Evolutionary conservation across 1,140 invertebrate species (phyloP).

Genomic region (Panulirus ornatus): DNA sequence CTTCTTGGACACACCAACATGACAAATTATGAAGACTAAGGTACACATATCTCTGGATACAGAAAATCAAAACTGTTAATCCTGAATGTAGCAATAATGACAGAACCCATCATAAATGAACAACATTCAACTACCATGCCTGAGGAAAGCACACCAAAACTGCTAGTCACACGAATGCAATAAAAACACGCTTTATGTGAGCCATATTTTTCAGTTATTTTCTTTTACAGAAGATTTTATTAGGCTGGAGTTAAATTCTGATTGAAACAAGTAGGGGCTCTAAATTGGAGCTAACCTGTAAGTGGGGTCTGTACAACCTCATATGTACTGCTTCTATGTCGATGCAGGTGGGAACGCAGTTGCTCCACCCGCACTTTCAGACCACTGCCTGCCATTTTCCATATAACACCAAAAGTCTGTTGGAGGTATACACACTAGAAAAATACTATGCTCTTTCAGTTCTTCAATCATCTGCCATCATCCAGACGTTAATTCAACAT

Average conservation of each 20-base stretch:
- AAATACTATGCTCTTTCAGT: background rate
- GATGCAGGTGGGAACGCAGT: slow-evolving; percentile 46
- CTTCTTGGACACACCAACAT: too few relatives aligned
- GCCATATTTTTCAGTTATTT: background rate
- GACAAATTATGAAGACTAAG: too few relatives aligned
- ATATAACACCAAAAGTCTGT: slow-evolving; percentile 38
- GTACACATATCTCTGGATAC: background rate
- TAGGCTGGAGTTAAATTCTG: background rate
- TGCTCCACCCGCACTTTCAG: slow-evolving; percentile 33
- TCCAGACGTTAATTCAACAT: background rate
- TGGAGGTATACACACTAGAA: slow-evolving; percentile 1
- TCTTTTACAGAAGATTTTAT: background rate
- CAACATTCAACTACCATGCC: background rate
- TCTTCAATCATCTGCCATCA: background rate
- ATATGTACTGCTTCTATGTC: background rate
- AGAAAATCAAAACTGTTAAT: background rate
- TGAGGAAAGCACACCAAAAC: background rate
- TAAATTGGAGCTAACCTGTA: slow-evolving; percentile 44
- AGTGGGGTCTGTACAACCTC: slow-evolving; percentile 50
- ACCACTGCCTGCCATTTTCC: slow-evolving; percentile 34
- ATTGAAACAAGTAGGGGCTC: background rate
- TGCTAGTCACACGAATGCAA: background rate
- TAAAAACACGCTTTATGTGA: background rate
- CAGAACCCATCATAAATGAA: background rate
- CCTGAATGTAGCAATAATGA: background rate